Percentiles rank a stretch among this genome's conserved stretches.
Evolutionary conservation across 2,113 vertebrate species (phyloP).

Genomic region (Brachypodius melanocephalos): DNA sequence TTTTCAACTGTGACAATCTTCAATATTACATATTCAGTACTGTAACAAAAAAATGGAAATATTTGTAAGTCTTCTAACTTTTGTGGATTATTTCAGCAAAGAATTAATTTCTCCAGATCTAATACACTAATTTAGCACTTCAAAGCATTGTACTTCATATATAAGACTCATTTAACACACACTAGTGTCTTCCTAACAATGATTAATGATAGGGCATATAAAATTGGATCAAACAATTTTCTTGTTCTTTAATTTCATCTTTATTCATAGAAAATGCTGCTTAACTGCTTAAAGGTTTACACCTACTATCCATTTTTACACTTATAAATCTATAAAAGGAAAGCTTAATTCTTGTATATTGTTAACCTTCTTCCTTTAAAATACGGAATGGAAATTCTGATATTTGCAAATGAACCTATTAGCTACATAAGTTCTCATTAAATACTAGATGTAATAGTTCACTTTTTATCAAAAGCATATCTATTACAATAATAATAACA

Average conservation of each 20-base stretch:
- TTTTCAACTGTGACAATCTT: not conserved
- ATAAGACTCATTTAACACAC: conserved; percentile 6
- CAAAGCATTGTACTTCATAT: conserved; percentile 33
- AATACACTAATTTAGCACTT: conserved; percentile 33
- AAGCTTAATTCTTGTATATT: not conserved
- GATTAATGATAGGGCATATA: conserved; percentile 41
- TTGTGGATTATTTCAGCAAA: not conserved
- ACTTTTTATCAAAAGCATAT: not conserved
- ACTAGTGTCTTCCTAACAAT: conserved; percentile 12
- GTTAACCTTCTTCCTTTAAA: not conserved
- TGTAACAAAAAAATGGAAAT: not conserved
- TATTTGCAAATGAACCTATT: not conserved
- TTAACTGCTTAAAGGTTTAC: conserved; percentile 28
- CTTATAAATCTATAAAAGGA: not conserved
- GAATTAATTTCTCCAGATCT: conserved; percentile 24
- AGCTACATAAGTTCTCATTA: not conserved
- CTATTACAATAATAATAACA: not conserved
- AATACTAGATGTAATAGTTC: not conserved
- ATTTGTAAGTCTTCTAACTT: not conserved
- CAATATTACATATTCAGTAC: not conserved
- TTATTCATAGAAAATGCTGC: conserved; percentile 32
- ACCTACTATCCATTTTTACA: not conserved
- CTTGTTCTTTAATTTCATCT: conserved; percentile 41
- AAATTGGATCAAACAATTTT: conserved; percentile 31
- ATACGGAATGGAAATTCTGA: not conserved